These are phyloP conservation scores for Apus apus DNA, from an alignment of 2,113 vertebrate species.

Conservation along the genomic window DNA sequence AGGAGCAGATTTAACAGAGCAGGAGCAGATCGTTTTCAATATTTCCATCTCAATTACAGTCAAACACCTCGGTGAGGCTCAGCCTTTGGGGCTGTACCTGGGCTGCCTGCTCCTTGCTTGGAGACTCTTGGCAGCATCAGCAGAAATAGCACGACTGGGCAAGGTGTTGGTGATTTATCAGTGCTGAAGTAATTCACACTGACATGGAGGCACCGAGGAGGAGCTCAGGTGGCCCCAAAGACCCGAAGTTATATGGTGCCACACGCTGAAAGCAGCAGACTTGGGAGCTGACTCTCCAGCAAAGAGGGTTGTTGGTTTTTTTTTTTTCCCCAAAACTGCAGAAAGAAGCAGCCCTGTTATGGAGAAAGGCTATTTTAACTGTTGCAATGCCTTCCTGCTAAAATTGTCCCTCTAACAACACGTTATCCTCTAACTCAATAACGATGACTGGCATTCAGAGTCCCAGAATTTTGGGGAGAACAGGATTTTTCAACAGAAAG, in stretches of 20 bases:
- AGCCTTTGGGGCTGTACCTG: constrained; percentile 45
- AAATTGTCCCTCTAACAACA: background rate
- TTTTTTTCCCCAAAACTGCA: background rate
- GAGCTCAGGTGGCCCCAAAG: constrained; percentile 31
- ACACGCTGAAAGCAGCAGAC: background rate
- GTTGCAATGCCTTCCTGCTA: background rate
- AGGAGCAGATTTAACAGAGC: constrained; percentile 9
- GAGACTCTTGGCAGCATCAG: constrained; percentile 34
- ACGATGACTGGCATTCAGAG: background rate
- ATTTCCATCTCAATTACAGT: constrained; percentile 61
- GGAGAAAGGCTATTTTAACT: background rate
- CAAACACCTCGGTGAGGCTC: constrained; percentile 7
- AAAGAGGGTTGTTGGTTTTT: background rate
- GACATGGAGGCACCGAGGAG: background rate
- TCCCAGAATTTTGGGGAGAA: background rate
- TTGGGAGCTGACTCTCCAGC: background rate
- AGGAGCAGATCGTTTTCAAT: background rate
- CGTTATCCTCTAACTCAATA: background rate
- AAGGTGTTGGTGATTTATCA: constrained; percentile 51
- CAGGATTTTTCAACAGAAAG: background rate
- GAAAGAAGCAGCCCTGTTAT: background rate
- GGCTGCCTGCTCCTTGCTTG: background rate
- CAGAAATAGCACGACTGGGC: constrained; percentile 48
- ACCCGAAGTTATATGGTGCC: background rate
- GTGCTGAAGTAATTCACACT: constrained; percentile 38